Conservation (phyloP, 2,113 vertebrate species). For the Athene noctua region DNA sequence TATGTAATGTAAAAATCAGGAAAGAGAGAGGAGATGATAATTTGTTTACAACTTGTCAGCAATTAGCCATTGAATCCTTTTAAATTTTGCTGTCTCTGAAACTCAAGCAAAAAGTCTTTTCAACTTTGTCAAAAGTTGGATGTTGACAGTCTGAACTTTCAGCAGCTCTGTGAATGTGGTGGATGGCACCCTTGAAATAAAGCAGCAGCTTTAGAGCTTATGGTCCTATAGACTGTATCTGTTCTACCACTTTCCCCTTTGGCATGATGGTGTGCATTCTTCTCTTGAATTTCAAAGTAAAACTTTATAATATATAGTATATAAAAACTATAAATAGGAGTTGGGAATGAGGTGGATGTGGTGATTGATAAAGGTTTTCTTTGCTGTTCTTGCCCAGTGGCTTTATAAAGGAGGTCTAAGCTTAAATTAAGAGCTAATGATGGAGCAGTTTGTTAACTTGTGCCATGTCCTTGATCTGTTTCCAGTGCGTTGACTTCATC, state of each 20-base stretch:
- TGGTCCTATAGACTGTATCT: background rate
- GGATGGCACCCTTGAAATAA: background rate
- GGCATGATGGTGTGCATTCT: background rate
- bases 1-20: background rate
- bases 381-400: background rate
- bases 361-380: background rate
- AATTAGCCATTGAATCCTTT: background rate
- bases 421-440: constrained; percentile 11
- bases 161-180: background rate
- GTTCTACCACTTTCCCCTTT: background rate
- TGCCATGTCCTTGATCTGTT: background rate
- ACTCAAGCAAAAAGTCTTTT: background rate
- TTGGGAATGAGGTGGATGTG: background rate
- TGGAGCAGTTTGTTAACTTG: background rate
- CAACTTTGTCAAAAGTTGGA: background rate
- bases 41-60: background rate
- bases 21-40: background rate
- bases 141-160: background rate
- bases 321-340: constrained; percentile 5
- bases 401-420: background rate
- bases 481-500: background rate
- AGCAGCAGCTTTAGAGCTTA: background rate
- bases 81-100: background rate
- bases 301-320: background rate
- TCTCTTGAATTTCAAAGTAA: background rate